Evolutionary conservation across 2,113 vertebrate species (phyloP).

Genomic region (Urocitellus parryii): DNA sequence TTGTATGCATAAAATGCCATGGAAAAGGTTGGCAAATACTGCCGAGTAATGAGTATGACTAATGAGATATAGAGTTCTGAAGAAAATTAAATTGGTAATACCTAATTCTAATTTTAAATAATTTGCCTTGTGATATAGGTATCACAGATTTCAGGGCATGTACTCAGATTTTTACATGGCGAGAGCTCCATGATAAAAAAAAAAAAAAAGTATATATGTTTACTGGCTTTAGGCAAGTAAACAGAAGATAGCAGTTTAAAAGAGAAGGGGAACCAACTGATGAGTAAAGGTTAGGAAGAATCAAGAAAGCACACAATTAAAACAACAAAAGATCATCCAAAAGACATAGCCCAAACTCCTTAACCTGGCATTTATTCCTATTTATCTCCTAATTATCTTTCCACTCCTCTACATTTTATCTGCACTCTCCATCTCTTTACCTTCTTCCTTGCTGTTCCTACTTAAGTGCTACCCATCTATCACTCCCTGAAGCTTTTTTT

Average conservation of each 20-base stretch:
- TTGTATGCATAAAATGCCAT: neutral
- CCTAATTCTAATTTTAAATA: conserved; percentile 17
- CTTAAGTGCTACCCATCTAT: neutral
- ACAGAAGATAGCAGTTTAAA: too few relatives aligned
- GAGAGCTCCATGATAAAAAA: too few relatives aligned
- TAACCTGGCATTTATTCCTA: neutral
- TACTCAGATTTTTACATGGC: too few relatives aligned
- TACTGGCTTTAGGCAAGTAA: too few relatives aligned
- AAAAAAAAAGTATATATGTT: too few relatives aligned
- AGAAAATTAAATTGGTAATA: conserved; percentile 19
- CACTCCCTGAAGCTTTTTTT: neutral
- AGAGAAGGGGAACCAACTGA: neutral
- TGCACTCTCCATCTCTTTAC: neutral
- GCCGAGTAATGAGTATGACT: neutral
- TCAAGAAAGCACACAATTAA: neutral
- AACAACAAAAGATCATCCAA: neutral
- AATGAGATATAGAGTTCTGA: neutral
- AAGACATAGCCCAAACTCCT: neutral
- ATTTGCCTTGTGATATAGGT: neutral
- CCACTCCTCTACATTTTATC: neutral
- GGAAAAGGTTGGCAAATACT: neutral
- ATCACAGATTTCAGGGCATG: neutral
- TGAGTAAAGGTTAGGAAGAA: neutral
- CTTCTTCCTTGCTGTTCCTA: neutral
- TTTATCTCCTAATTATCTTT: neutral